Evolutionary conservation across 2,113 vertebrate species (phyloP).

Genomic region (Euleptes europaea): DNA sequence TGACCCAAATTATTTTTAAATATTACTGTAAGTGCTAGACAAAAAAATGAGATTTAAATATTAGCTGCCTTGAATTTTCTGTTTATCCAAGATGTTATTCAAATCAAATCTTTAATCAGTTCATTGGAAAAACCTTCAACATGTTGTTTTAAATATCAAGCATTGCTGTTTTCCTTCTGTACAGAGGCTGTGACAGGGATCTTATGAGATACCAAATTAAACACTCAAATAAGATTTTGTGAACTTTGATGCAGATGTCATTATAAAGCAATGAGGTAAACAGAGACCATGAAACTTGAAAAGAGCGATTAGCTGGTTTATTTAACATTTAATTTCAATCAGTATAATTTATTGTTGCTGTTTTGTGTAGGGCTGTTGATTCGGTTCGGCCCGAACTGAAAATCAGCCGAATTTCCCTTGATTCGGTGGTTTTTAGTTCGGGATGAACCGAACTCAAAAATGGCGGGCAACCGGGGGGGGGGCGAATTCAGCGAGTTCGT

Average conservation of each 20-base stretch:
- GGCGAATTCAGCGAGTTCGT: no score
- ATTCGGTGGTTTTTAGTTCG: no score
- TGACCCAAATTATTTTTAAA: background rate
- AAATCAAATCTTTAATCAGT: background rate
- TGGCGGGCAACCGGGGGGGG: no score
- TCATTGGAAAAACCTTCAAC: background rate
- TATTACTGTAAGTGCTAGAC: background rate
- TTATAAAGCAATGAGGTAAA: background rate
- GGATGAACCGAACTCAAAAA: no score
- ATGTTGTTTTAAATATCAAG: background rate
- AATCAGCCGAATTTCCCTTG: no score
- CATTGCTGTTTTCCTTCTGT: background rate
- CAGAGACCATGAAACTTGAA: background rate
- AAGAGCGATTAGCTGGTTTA: background rate
- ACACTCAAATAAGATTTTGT: background rate
- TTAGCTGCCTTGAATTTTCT: background rate
- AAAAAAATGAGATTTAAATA: background rate
- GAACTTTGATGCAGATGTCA: background rate
- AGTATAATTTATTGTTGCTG: background rate
- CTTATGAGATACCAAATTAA: background rate
- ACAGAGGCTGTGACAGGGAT: background rate
- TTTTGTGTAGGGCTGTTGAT: no score
- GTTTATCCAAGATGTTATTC: background rate
- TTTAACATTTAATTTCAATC: background rate
- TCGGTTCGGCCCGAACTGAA: no score